Conservation (phyloP, 2,888 invertebrate genomes). For the Camptogramma bilineatum region DNA sequence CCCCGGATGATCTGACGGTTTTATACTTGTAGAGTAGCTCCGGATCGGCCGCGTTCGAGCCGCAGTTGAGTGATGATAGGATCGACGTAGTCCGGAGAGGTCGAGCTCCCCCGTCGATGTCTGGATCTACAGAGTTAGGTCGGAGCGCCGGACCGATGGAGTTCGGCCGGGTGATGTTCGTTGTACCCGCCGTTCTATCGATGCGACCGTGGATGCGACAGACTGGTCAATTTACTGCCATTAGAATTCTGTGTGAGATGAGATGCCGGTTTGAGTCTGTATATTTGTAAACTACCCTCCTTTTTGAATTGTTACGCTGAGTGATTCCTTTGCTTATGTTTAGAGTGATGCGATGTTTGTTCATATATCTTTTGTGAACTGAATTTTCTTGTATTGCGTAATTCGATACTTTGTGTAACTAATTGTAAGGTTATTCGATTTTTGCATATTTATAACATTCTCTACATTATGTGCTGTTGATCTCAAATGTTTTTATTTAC, state of each 20-base stretch:
- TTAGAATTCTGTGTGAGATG: conserved; percentile 28
- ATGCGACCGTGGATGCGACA: conserved; percentile 12
- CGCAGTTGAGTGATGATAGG: not conserved
- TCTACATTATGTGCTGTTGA: conserved; percentile 22
- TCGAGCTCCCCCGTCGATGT: not conserved
- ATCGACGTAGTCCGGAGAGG: not conserved
- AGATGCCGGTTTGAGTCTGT: conserved; percentile 8
- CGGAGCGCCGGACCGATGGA: not conserved
- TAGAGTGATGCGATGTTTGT: conserved; percentile 28
- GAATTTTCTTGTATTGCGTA: conserved; percentile 33
- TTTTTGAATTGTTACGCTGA: conserved; percentile 25
- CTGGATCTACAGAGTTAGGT: conserved; percentile 5
- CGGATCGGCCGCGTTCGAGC: not conserved
- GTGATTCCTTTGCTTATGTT: conserved; percentile 32
- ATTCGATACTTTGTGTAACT: conserved; percentile 26
- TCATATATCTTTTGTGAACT: conserved; percentile 26
- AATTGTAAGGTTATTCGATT: conserved; percentile 33
- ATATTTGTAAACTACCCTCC: conserved; percentile 28
- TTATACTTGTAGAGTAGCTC: conserved; percentile 48
- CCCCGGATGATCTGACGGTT: conserved; percentile 31
- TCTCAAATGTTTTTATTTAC: conserved; percentile 45
- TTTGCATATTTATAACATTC: conserved; percentile 32
- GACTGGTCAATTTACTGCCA: conserved; percentile 38
- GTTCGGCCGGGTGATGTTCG: not conserved
- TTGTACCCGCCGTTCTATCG: conserved; percentile 4